These are phyloP conservation scores for Microtus pennsylvanicus DNA, from an alignment of 2,113 vertebrate species.

Conservation along the genomic window DNA sequence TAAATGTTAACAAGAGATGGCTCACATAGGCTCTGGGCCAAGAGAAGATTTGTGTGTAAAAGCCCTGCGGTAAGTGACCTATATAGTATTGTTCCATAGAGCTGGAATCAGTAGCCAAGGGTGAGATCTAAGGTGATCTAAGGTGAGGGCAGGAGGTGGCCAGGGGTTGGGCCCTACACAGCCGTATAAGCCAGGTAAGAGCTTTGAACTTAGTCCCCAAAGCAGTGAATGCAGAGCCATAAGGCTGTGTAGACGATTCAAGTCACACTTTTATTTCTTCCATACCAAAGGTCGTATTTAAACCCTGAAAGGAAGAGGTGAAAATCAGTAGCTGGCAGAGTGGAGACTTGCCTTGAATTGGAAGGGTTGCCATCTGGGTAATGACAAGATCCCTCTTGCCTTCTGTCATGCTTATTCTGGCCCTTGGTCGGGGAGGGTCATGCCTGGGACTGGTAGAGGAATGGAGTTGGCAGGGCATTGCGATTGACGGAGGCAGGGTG, in stretches of 20 bases:
- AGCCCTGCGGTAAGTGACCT: not conserved
- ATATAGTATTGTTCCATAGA: not conserved
- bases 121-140: not conserved
- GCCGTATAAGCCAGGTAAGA: not conserved
- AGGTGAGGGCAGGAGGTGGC: not conserved
- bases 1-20: not conserved
- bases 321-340: not conserved
- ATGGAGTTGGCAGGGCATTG: not conserved
- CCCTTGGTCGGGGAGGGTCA: not conserved
- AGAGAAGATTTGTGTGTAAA: not conserved
- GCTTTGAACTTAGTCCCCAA: not conserved
- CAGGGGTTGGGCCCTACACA: not conserved
- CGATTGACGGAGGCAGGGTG: not conserved
- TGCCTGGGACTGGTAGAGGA: no score
- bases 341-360: not conserved
- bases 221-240: not conserved
- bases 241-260: not conserved
- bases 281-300: not conserved
- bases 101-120: not conserved
- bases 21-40: not conserved
- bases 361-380: not conserved
- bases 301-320: not conserved
- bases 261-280: slow-evolving; percentile 7
- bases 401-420: not conserved
- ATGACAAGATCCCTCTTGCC: not conserved